phyloP scores from a whole-genome alignment of 2,797 vertebrate genomes.

The Crypturellus tataupa region DNA sequence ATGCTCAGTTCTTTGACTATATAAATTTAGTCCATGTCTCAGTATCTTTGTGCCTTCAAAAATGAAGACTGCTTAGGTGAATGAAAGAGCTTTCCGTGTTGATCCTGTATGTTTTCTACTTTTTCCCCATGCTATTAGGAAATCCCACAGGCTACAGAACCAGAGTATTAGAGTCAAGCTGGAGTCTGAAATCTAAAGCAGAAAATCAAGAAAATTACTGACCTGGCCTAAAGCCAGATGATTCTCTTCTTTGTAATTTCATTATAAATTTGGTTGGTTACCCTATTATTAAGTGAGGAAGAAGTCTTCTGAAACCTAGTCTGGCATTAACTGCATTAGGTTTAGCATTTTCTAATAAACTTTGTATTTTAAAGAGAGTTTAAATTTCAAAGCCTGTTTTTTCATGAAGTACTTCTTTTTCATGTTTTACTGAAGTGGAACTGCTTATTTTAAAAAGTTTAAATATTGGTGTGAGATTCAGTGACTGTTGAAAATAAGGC shows the following conservation, averaged over 20 bases:
- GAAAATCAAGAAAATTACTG: constrained; percentile 61
- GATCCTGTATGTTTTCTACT: background rate
- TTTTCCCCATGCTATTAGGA: background rate
- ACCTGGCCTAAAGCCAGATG: constrained; percentile 26
- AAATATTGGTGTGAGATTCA: background rate
- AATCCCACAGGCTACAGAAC: background rate
- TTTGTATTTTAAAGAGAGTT: background rate
- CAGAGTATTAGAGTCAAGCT: background rate
- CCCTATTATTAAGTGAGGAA: background rate
- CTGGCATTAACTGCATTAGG: background rate
- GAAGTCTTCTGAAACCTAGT: background rate
- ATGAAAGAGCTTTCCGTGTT: background rate
- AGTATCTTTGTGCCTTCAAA: background rate
- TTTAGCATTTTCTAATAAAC: background rate
- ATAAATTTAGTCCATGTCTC: background rate
- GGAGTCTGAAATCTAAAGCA: constrained; percentile 16
- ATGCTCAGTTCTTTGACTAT: background rate
- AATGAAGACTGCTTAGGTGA: background rate
- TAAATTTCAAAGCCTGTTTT: background rate
- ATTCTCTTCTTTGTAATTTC: constrained; percentile 19
- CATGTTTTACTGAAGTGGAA: background rate
- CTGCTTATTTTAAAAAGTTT: background rate
- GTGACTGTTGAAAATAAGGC: background rate
- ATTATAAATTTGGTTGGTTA: constrained; percentile 18
- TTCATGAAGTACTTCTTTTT: background rate